Evolutionary conservation across 1,140 invertebrate species (phyloP).

Genomic region (Calliopsis andreniformis): DNA sequence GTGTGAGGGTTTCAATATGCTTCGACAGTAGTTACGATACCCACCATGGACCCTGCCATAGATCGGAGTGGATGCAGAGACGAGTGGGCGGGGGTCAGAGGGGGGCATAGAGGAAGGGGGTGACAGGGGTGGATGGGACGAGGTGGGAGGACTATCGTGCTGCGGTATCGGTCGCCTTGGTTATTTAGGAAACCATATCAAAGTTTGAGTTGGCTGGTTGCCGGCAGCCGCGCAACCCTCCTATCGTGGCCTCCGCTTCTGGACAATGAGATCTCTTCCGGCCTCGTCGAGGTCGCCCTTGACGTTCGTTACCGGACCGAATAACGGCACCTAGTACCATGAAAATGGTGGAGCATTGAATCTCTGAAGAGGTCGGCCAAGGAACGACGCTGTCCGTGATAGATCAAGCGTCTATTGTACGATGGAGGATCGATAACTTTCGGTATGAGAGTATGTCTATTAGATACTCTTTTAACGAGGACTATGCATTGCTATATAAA

Average conservation of each 20-base stretch:
- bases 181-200: constrained; percentile 81
- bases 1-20: constrained; percentile 77
- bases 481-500: neutral
- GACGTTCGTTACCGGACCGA: constrained; percentile 68
- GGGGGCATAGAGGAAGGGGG: no score
- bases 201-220: constrained; percentile 78
- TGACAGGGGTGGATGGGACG: constrained; percentile 11
- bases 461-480: no score
- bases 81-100: constrained; percentile 22
- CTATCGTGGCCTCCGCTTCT: constrained; percentile 69
- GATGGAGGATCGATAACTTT: neutral
- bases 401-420: constrained; percentile 36
- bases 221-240: constrained; percentile 67
- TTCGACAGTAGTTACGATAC: constrained; percentile 77
- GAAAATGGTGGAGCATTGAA: constrained; percentile 50
- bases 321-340: constrained; percentile 57
- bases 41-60: constrained; percentile 68
- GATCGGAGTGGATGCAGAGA: constrained; percentile 58
- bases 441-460: neutral
- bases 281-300: constrained; percentile 64
- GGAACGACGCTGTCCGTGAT: constrained; percentile 49
- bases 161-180: constrained; percentile 78
- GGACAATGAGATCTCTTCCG: constrained; percentile 72
- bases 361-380: constrained; percentile 35
- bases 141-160: constrained; percentile 69